These are phyloP conservation scores for Cephalopholis sonnerati DNA, from an alignment of 2,113 vertebrate species.

Conservation along the genomic window DNA sequence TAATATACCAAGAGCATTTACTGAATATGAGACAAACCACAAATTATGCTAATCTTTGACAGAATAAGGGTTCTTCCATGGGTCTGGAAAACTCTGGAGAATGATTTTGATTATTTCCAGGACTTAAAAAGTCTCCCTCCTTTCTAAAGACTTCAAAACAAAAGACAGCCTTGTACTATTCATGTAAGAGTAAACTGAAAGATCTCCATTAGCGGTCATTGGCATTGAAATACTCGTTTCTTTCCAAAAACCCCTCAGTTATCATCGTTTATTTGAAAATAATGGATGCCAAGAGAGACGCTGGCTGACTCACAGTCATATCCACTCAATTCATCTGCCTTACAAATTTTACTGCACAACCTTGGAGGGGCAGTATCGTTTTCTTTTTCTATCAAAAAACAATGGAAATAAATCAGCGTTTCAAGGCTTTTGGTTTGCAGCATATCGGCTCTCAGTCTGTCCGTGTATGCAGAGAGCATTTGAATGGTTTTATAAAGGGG, in stretches of 20 bases:
- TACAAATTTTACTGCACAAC: neutral
- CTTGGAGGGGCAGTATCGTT: neutral
- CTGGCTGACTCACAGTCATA: slow-evolving; percentile 4
- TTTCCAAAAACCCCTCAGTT: slow-evolving; percentile 10
- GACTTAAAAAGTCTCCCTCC: neutral
- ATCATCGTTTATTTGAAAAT: slow-evolving; percentile 21
- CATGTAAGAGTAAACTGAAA: neutral
- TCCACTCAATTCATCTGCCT: slow-evolving; percentile 9
- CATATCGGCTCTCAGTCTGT: neutral
- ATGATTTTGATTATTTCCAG: slow-evolving; percentile 7
- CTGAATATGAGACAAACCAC: slow-evolving; percentile 10
- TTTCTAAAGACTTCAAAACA: neutral
- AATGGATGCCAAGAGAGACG: neutral
- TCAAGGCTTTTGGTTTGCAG: slow-evolving; percentile 4
- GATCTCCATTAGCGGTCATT: neutral
- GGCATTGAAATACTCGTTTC: slow-evolving; percentile 11
- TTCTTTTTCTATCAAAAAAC: slow-evolving; percentile 15
- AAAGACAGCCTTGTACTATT: neutral
- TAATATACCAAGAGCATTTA: neutral
- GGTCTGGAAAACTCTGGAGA: neutral
- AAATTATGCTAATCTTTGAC: neutral
- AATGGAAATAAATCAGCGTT: neutral
- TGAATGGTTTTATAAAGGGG: neutral
- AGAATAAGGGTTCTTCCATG: neutral
- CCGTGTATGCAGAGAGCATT: neutral